Conservation (phyloP, 2,888 invertebrate genomes). For the Amaurobius ferox region DNA sequence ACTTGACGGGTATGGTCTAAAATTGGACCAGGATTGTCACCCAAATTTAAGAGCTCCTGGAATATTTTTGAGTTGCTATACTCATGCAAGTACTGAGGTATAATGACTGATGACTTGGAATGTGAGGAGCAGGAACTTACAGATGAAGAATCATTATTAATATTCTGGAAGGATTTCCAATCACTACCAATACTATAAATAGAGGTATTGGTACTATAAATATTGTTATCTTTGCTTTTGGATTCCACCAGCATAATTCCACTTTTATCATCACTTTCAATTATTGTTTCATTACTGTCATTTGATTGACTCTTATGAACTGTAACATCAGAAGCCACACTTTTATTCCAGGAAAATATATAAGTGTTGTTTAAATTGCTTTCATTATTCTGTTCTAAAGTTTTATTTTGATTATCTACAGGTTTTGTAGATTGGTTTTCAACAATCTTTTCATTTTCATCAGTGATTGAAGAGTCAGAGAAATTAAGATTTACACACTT, state of each 20-base stretch:
- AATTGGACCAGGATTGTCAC: constrained; percentile 88
- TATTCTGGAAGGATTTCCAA: constrained; percentile 44
- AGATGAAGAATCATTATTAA: constrained; percentile 4
- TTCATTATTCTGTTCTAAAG: neutral
- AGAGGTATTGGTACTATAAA: neutral
- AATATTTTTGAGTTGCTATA: constrained; percentile 60
- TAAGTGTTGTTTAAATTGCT: neutral
- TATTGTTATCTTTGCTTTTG: neutral
- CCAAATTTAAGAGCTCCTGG: constrained; percentile 82
- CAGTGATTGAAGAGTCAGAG: no score
- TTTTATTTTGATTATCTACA: neutral
- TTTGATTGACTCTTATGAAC: neutral
- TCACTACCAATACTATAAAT: constrained; percentile 16
- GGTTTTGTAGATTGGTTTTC: no score
- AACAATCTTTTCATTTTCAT: no score
- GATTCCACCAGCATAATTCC: constrained; percentile 32
- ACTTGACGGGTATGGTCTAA: constrained; percentile 85
- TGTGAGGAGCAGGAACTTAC: constrained; percentile 25
- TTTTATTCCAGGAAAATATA: neutral
- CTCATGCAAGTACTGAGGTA: constrained; percentile 19
- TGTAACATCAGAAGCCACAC: constrained; percentile 1
- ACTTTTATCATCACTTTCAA: constrained; percentile 36
- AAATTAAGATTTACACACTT: no score
- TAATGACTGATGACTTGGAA: neutral
- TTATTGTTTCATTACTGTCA: neutral